Conservation (phyloP, 2,113 vertebrate genomes). For the Callorhinus ursinus region DNA sequence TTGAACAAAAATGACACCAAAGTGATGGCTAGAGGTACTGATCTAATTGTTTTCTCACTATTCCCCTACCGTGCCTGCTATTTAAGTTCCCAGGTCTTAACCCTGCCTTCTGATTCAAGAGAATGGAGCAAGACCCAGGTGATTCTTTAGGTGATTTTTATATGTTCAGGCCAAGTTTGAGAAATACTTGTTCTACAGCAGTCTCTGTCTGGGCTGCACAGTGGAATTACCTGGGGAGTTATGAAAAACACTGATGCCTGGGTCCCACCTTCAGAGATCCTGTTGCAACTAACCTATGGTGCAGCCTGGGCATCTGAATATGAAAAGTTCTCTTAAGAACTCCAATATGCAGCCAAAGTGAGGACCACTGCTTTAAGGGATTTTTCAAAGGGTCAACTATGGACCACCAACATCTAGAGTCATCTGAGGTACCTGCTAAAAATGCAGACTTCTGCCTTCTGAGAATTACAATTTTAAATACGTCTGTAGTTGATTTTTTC, state of each 20-base stretch:
- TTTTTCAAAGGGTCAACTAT: neutral
- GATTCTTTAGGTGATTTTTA: neutral
- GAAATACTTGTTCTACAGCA: neutral
- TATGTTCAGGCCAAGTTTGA: neutral
- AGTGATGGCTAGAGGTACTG: neutral
- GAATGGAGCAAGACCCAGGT: neutral
- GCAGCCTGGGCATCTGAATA: neutral
- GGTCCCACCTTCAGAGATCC: neutral
- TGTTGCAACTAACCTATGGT: neutral
- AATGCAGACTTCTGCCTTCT: slow-evolving; percentile 35
- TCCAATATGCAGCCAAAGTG: neutral
- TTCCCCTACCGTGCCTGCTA: neutral
- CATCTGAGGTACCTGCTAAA: slow-evolving; percentile 3
- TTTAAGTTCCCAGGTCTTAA: neutral
- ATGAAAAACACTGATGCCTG: neutral
- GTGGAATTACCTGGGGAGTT: neutral
- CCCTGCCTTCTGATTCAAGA: neutral
- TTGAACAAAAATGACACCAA: neutral
- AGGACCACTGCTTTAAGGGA: neutral
- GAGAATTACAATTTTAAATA: slow-evolving; percentile 41
- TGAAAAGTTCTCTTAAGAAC: neutral
- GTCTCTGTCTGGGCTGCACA: neutral
- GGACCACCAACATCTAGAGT: neutral
- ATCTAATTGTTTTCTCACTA: neutral
- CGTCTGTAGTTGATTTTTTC: slow-evolving; percentile 10